Conservation (phyloP, 2,888 invertebrate genomes). For the Bruchidius siliquastri region DNA sequence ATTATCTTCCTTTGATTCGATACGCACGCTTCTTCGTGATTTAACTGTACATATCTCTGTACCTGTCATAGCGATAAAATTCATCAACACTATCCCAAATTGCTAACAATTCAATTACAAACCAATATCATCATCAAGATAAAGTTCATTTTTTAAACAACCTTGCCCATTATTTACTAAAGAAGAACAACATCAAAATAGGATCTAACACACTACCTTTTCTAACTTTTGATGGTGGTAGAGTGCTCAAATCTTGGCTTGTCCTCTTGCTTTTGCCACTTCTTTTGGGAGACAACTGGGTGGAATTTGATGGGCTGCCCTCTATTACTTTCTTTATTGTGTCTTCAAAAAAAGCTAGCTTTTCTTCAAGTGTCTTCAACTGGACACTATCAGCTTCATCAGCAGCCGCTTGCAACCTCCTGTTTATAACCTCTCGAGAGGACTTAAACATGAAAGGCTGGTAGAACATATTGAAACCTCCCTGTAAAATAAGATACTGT, state of each 20-base stretch:
- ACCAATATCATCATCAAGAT: too few relatives aligned
- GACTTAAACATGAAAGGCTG: neutral
- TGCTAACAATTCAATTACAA: too few relatives aligned
- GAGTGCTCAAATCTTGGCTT: neutral
- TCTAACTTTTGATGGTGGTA: neutral
- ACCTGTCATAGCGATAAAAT: neutral
- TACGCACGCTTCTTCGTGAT: neutral
- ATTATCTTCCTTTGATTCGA: neutral
- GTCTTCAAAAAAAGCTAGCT: conserved; percentile 50
- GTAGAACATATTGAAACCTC: neutral
- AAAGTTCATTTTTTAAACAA: too few relatives aligned
- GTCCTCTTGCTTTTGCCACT: neutral
- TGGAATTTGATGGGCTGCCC: neutral
- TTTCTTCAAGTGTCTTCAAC: conserved; percentile 52
- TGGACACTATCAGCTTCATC: conserved; percentile 68
- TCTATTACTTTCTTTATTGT: neutral
- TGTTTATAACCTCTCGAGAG: neutral
- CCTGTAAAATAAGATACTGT: neutral
- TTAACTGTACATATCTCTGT: neutral
- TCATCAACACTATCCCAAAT: too few relatives aligned
- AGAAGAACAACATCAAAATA: too few relatives aligned
- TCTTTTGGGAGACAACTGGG: neutral
- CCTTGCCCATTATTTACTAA: too few relatives aligned
- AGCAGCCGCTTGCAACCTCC: conserved; percentile 65
- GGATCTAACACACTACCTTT: neutral